phyloP scores from a whole-genome alignment of 2,888 invertebrate species.

The Pachymerium ferrugineum region DNA sequence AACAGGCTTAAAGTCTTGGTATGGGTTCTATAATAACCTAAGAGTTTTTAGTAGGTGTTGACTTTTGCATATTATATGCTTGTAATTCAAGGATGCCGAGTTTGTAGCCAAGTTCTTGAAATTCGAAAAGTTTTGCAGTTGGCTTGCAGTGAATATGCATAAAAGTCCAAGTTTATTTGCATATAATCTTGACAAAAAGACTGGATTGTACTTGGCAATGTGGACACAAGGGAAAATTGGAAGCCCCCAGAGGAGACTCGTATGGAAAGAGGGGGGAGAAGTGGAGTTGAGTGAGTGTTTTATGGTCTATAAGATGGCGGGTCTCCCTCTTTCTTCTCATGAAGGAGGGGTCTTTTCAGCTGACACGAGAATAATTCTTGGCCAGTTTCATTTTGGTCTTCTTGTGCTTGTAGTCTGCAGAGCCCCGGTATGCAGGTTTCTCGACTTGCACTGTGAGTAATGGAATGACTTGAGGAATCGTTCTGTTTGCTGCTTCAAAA shows the following conservation, averaged over 20 bases:
- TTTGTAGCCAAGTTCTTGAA: background rate
- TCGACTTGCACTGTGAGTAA: background rate
- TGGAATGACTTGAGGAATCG: background rate
- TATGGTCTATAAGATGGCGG: background rate
- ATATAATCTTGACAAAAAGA: background rate
- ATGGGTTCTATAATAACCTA: too few species aligned
- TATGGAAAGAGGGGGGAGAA: background rate
- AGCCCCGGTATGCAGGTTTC: background rate
- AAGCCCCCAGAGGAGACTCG: background rate
- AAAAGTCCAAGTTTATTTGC: constrained; percentile 8
- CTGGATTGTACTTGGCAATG: too few species aligned
- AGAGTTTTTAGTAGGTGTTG: too few species aligned
- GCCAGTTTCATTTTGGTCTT: background rate
- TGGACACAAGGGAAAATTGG: background rate
- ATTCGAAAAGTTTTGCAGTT: background rate
- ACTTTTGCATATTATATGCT: too few species aligned
- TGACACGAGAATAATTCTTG: constrained; percentile 15
- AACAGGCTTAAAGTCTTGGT: too few species aligned
- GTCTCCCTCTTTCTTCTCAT: background rate
- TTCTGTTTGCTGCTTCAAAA: background rate
- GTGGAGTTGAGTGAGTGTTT: constrained; percentile 14
- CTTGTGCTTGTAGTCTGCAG: background rate
- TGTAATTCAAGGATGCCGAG: too few species aligned
- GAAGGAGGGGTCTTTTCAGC: background rate
- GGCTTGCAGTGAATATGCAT: background rate